phyloP scores from a whole-genome alignment of 2,797 vertebrate species.

The Urosaurus nigricauda region DNA sequence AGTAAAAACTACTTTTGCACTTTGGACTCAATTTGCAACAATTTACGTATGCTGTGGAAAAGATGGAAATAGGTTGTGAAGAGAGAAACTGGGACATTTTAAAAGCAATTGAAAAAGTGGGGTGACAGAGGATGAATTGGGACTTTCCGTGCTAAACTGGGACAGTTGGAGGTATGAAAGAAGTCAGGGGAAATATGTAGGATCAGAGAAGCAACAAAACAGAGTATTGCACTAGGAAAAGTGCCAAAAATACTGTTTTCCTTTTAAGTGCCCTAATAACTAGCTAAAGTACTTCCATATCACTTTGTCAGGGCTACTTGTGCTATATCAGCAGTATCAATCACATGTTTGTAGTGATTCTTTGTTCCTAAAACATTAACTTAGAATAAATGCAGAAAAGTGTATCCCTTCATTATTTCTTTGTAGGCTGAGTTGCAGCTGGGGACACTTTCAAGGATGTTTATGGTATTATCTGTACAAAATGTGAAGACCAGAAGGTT shows the following conservation, averaged over 20 bases:
- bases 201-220: slow-evolving; percentile 19
- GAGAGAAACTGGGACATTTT: too few relatives aligned
- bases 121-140: too few relatives aligned
- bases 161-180: too few relatives aligned
- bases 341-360: not conserved
- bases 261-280: slow-evolving; percentile 18
- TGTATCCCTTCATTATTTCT: slow-evolving; percentile 1
- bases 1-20: too few relatives aligned
- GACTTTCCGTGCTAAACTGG: too few relatives aligned
- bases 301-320: not conserved
- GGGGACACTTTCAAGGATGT: slow-evolving; percentile 22
- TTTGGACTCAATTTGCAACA: too few relatives aligned
- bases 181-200: not conserved
- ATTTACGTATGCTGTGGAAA: too few relatives aligned
- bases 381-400: not conserved
- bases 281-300: slow-evolving; percentile 16
- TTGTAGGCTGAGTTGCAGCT: slow-evolving; percentile 4
- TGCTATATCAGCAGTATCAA: not conserved
- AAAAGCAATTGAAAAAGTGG: too few relatives aligned
- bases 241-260: not conserved
- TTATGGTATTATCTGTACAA: slow-evolving; percentile 44
- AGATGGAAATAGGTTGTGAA: too few relatives aligned
- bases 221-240: not conserved
- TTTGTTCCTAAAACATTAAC: not conserved
- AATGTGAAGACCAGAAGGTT: not conserved